phyloP scores from a whole-genome alignment of 1,140 invertebrate genomes.

The Dufourea novaeangliae region DNA sequence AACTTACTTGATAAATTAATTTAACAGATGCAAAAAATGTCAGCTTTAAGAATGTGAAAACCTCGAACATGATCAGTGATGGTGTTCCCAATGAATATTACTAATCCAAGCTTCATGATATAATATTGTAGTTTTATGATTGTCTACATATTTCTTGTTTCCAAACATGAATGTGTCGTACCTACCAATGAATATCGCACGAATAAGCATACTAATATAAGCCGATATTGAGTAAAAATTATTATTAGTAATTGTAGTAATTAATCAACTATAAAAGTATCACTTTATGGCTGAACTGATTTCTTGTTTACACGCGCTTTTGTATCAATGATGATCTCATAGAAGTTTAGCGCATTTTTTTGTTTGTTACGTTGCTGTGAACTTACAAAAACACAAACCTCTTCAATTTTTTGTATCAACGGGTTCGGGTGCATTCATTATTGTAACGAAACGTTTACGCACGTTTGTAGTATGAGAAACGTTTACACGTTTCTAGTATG shows the following conservation, averaged over 20 bases:
- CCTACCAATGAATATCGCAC: conserved; percentile 37
- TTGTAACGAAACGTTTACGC: conserved; percentile 37
- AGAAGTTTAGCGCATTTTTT: conserved; percentile 33
- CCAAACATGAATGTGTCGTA: conserved; percentile 40
- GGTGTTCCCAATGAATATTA: conserved; percentile 37
- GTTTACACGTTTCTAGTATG: conserved; percentile 28
- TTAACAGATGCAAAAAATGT: conserved; percentile 54
- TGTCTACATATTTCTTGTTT: conserved; percentile 46
- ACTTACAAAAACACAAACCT: conserved; percentile 29
- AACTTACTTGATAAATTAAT: conserved; percentile 52
- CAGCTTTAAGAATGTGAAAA: conserved; percentile 62
- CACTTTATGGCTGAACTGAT: conserved; percentile 43
- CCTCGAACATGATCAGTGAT: conserved; percentile 51
- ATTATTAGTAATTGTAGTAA: conserved; percentile 44
- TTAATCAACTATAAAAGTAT: conserved; percentile 49
- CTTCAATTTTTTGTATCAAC: conserved; percentile 3
- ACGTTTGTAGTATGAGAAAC: conserved; percentile 22
- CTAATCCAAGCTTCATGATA: conserved; percentile 38
- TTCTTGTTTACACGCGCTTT: conserved; percentile 31
- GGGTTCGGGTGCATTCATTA: conserved; percentile 23
- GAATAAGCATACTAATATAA: conserved; percentile 28
- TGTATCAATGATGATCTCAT: conserved; percentile 50
- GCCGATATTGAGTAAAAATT: conserved; percentile 1
- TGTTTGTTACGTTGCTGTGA: conserved; percentile 13
- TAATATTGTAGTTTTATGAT: conserved; percentile 38